phyloP scores from a whole-genome alignment of 2,797 vertebrate species.

The Sebastes kiyomatsui region DNA sequence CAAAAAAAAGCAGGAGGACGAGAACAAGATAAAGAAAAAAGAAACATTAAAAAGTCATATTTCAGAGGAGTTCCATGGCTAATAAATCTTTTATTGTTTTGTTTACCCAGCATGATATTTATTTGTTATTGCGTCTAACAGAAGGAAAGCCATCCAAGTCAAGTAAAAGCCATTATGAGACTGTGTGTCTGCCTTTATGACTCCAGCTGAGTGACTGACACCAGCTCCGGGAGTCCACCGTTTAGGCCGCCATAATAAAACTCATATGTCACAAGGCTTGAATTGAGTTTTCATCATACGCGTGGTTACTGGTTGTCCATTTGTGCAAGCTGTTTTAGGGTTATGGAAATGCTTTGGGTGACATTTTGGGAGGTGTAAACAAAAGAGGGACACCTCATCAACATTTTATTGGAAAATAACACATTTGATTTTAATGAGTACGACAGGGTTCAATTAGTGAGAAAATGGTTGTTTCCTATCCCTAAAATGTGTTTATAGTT shows the following conservation, averaged over 20 bases:
- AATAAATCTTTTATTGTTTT: conserved; percentile 70
- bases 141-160: conserved; percentile 55
- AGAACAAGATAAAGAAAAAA: conserved; percentile 26
- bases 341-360: conserved; percentile 8
- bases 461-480: not conserved
- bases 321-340: conserved; percentile 24
- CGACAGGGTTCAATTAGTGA: not conserved
- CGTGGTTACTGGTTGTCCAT: conserved; percentile 24
- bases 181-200: conserved; percentile 50
- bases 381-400: not conserved
- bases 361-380: conserved; percentile 27
- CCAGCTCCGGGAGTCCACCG: conserved; percentile 28
- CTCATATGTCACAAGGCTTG: conserved; percentile 34
- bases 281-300: conserved; percentile 27
- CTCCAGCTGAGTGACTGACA: conserved; percentile 59
- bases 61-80: conserved; percentile 32
- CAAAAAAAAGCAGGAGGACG: not conserved
- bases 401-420: conserved; percentile 1
- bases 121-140: conserved; percentile 62
- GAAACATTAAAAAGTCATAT: conserved; percentile 49
- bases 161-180: conserved; percentile 66
- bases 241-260: conserved; percentile 45
- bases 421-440: not conserved
- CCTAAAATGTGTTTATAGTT: not conserved
- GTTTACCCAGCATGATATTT: conserved; percentile 62